Base-by-base conservation (phyloP, 2,797 vertebrate genomes). In the Tolypeutes matacus region DNA sequence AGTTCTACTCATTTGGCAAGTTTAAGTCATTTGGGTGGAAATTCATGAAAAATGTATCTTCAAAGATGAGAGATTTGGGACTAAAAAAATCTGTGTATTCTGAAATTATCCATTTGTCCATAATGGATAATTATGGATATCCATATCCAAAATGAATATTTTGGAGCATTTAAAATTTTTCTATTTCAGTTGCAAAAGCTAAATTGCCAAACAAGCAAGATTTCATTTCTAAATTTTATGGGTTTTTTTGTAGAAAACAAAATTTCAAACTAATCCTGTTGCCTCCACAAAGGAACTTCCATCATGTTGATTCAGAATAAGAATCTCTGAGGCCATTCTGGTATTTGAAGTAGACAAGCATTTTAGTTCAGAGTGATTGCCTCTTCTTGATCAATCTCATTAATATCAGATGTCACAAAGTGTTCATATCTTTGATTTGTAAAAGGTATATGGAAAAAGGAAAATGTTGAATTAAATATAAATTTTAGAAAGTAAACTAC, bases 171-270 rank as follows among this genome's bases (percentile, higher is more conserved):
- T 60, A 73, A 31, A 83, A 18, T 7, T 18, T 18, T 70, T 60
- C 18, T n/a, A 6, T 56, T 78, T 93, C 56, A 78, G 85, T 60
- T 91, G 10, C 25, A 77, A 93, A 95, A 77, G n/a, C 46, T 51
- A 46, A 29, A 29, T 81, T 75, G n/a, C 11, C 39, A 62, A 88
- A 70, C 11, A 85, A 60, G 36, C 49, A 86, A 80, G 20, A 67
- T 56, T 49, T 67, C 10, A 89, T 17, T 82, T 82, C 13, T 46
- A 69, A 82, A 58, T 49, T 56, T 39, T 51, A 0, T 39, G 42
- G 46, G 46, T 6, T 1, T 73, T 93, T 80, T 73, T 69, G 77
- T 4, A 51, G 5, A 64, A 64, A 86, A 51, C 10, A 65, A 72
- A 85, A 87, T 49, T 58, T 83, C n/a, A 18, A 53, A 77, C 18